Evolutionary conservation across 2,888 invertebrate genomes (phyloP), one percentile per base, ranked within the genome.

Genomic region (Eilema sororculum): DNA sequence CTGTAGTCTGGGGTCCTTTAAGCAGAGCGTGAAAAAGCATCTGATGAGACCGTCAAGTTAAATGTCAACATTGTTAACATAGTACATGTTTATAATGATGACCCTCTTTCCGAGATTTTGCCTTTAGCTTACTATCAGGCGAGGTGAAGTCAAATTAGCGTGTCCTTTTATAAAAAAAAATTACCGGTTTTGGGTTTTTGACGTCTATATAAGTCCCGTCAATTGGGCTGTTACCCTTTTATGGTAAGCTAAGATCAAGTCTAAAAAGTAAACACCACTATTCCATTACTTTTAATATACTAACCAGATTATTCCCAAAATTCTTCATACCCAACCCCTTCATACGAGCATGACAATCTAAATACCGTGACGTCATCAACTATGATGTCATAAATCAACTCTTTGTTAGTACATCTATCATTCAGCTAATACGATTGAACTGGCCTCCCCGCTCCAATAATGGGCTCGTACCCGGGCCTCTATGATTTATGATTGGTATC

Each of bases 361-460:
- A 65, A 65, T 33, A 41, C 20, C 30, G 20, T 65, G 57, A 52
- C 65, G 57, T 65, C 57, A 65, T 41, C 30, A 22, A 28, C 37
- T 41, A n/a, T 66, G 37, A 66, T 41, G 66, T 64, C 37, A 62
- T 65, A 69, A 64, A 69, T 69, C 69, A 69, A 68, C 22, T 67
- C 57, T 64, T 67, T 71, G 82, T 80, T 74, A 79, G 72, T 76
- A 71, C 76, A 82, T 76, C 82, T 78, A 80, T 80, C 80, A 73
- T 71, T 72, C 76, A 60, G 65, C 78, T 80, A 80, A 80, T 81
- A 71, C 71, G 73, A 78, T 80, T 76, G 80, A 56, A 73, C 66
- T 70, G 58, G 59, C 30, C 58, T 13, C 59, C 60, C 63, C 37
- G 22, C 30, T 16, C 37, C 62, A 58, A 62, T 72, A 72, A 72